phyloP scores from a whole-genome alignment of 1,140 invertebrate genomes.

The Frieseomelitta varia region DNA sequence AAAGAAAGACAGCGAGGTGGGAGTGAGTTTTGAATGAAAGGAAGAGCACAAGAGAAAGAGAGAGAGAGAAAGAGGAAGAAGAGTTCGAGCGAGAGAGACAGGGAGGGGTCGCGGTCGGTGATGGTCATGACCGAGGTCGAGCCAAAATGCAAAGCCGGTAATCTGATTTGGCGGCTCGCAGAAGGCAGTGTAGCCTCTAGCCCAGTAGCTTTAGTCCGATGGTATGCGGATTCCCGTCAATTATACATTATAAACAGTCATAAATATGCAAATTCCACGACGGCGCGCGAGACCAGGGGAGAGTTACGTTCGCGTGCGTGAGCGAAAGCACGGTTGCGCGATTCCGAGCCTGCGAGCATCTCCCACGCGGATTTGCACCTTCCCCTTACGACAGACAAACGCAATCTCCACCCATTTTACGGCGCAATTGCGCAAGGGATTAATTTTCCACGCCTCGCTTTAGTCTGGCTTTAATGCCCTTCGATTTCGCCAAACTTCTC shows the following conservation, averaged over 20 bases:
- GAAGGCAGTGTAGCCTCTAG: conserved; percentile 56
- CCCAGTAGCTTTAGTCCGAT: conserved; percentile 49
- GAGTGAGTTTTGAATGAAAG: conserved; percentile 18
- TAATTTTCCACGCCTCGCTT: neutral
- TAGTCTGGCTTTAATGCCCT: neutral
- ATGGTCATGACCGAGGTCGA: conserved; percentile 54
- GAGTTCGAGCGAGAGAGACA: neutral
- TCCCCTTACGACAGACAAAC: conserved; percentile 52
- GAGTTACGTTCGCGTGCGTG: conserved; percentile 43
- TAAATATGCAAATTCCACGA: conserved; percentile 68
- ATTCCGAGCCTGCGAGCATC: conserved; percentile 40
- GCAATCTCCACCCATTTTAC: conserved; percentile 46
- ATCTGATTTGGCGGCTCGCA: conserved; percentile 68
- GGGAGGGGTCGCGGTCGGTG: neutral
- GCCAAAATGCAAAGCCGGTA: conserved; percentile 71
- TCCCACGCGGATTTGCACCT: conserved; percentile 67
- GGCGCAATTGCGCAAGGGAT: conserved; percentile 34
- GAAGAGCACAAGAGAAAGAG: neutral
- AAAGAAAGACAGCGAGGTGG: neutral
- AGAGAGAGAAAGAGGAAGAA: neutral
- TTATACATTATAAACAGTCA: conserved; percentile 74
- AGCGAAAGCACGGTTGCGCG: conserved; percentile 47
- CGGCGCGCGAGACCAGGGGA: conserved; percentile 1
- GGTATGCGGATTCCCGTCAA: conserved; percentile 69
- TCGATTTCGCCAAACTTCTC: conserved; percentile 5